These are phyloP conservation scores for Laterallus jamaicensis DNA, from an alignment of 2,113 vertebrate genomes.

Conservation along the genomic window DNA sequence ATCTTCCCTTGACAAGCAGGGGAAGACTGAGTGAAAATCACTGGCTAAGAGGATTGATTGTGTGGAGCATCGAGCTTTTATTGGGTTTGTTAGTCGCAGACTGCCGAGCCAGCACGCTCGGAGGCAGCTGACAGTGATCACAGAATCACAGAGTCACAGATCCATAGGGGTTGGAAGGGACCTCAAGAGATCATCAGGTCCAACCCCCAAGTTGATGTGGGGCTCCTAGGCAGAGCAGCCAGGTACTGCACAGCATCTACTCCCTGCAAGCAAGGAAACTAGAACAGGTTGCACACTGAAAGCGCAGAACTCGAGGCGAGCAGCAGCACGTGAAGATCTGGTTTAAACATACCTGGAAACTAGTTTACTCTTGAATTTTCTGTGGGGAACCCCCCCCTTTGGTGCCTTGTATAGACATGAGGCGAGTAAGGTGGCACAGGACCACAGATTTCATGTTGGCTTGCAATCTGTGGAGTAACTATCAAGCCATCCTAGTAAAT, in stretches of 20 bases:
- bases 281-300: not conserved
- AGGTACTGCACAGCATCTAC: not conserved
- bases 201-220: too few species aligned
- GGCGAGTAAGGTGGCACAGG: not conserved
- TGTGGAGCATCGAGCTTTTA: too few species aligned
- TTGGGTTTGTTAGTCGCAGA: not conserved
- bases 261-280: not conserved
- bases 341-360: not conserved
- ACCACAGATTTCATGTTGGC: accelerated
- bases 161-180: too few species aligned
- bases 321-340: accelerated
- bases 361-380: not conserved
- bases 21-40: not conserved
- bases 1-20: not conserved
- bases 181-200: too few species aligned
- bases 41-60: not conserved
- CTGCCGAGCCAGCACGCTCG: accelerated
- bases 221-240: not conserved
- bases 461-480: not conserved
- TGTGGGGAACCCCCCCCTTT: not conserved
- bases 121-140: not conserved
- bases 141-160: too few species aligned
- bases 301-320: not conserved
- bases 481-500: not conserved
- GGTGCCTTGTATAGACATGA: not conserved